Conservation (phyloP, 2,888 invertebrate species). For the Sinodicranocentrus sp. region DNA sequence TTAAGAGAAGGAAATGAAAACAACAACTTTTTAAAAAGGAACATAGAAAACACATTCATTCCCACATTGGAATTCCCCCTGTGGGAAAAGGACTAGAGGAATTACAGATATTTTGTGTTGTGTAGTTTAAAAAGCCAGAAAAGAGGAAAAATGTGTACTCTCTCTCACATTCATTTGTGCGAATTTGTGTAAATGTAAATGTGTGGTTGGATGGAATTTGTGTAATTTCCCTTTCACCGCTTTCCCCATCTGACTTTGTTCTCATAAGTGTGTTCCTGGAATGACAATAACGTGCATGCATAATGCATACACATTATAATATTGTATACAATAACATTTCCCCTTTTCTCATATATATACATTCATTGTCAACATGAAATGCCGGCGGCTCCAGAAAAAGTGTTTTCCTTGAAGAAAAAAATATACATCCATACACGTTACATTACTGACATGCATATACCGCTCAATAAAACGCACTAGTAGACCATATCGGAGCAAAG, state of each 20-base stretch:
- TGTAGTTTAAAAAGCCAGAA: no score
- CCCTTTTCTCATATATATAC: conserved; percentile 15
- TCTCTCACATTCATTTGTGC: background rate
- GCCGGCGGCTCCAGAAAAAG: no score
- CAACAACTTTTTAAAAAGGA: no score
- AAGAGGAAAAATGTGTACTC: background rate
- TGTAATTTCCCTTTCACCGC: conserved; percentile 8
- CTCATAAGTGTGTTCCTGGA: background rate
- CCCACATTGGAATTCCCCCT: no score
- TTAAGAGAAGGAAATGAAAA: no score
- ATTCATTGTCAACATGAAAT: conserved; percentile 16
- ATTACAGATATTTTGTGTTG: no score
- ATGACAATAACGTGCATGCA: conserved; percentile 2
- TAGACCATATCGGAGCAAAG: no score
- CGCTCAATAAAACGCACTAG: background rate
- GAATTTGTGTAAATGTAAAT: background rate
- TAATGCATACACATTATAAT: background rate
- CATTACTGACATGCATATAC: conserved; percentile 20
- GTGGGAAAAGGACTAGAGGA: no score
- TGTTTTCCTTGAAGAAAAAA: no score
- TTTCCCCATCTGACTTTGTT: conserved; percentile 10
- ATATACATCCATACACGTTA: background rate
- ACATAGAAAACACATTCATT: no score
- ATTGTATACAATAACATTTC: conserved; percentile 19
- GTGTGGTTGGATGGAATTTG: background rate